Base-by-base conservation (phyloP, 1,140 invertebrate genomes). In the Brachionus plicatilis region DNA sequence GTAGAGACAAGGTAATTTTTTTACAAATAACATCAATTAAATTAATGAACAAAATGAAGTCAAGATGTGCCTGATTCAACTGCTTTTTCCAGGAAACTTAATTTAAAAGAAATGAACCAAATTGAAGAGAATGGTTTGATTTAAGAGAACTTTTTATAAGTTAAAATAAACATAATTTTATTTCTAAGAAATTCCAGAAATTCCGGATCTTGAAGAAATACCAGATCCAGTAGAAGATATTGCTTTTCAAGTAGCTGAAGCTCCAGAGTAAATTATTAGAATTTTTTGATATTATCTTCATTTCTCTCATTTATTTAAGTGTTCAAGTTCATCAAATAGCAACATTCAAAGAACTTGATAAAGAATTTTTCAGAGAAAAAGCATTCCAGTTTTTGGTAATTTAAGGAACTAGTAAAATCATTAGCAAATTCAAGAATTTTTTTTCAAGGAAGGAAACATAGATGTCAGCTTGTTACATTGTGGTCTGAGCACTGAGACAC, bases 371-470 rank as follows among this genome's bases (percentile, higher is more conserved):
- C 37, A n/a, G 20, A 45, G 65, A 68, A 83, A 68, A 68, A 33
- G 82, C 60, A 8, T 68, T 68, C 37, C 82, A 83, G 70, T 83
- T 70, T 70, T 53, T 83, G 20, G 82, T 83, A 83, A 70, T 50
- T 53, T 37, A 7, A 37, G 33, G 33, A 37, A 37, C 6, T 4
- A 37, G 5, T 7, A 37, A 37, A 37, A 37, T 0, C 4, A 37
- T 37, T 6, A 33, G 29, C 5, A 6, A 33, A 7, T 37, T 37
- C 4, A 37, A 37, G 33, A 37, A 14, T 50, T 50, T 33, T 27
- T 76, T 76, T 37, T 53, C n/a, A 14, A 82, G 79, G 79, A 82
- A 82, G 79, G 79, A 82, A 82, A 82, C 17, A 82, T 82, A 4
- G 79, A 82, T 33, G 79, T 82, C 8, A 82, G 79, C 33, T 29